Base-by-base conservation (phyloP, 2,888 invertebrate species). In the Charanyca ferruginea region DNA sequence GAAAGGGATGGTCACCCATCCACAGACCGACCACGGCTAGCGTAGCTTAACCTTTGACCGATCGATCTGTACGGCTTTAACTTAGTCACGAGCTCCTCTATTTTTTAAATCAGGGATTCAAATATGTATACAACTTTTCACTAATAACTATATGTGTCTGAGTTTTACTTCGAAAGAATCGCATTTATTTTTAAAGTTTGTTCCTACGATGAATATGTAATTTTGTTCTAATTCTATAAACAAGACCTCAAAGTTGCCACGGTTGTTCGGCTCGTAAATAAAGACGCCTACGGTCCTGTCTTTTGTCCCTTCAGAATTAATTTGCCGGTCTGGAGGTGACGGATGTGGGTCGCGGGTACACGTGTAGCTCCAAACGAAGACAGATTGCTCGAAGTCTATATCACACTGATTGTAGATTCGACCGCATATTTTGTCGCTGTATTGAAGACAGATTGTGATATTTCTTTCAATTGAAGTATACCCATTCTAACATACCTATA, bases 301-400 rank as follows among this genome's bases (percentile, higher is more conserved):
- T 42, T 28, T 53, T 23, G 41, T 44, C 48, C 32, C 28, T 54
- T 38, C 20, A n/a, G 47, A 80, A 76, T 80, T 80, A 76, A 69
- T 76, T 76, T 51, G 32, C 20, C 25, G 22, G 52, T n/a, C 54
- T 41, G 47, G 47, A 58, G 60, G 57, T 59, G 45, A 63, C 41
- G 51, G 49, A 69, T 64, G n/a, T 52, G 44, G 70, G 71, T 53
- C 54, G 64, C 44, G n/a, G n/a, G 38, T 32, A 32, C 38, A 16
- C 38, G 38, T 13, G 32, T 42, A 44, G 9, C 55, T 49, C 6
- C 28, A 53, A 79, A 67, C 47, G 35, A 68, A 76, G 80, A 80
- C 49, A 41, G 44, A 77, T 59, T 35, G 58, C 54, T 48, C 35
- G 51, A 59, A 38, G 61, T 35, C 22, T 51, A 61, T 72, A 32